Conservation (phyloP, 2,797 vertebrate species). For the Schizopygopsis pylzovi region DNA sequence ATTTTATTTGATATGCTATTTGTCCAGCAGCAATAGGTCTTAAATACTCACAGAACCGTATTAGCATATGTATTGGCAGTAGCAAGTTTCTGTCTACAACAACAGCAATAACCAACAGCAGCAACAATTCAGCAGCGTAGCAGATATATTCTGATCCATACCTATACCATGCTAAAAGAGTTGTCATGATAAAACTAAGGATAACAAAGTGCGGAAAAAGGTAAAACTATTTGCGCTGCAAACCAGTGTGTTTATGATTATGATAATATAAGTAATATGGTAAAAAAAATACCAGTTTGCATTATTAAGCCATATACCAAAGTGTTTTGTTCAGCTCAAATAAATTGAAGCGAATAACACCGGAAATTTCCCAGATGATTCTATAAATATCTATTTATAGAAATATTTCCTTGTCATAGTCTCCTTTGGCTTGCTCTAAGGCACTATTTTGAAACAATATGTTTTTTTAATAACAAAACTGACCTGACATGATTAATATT, state of each 20-base stretch:
- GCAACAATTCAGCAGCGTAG: too few species aligned
- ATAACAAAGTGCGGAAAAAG: not conserved
- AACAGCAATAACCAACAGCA: not conserved
- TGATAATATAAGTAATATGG: not conserved
- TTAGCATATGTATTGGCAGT: not conserved
- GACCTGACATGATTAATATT: slow-evolving; percentile 1
- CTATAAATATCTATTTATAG: too few species aligned
- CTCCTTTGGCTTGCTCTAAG: not conserved
- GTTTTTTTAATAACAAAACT: not conserved
- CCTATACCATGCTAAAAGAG: too few species aligned
- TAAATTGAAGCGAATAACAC: not conserved
- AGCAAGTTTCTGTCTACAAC: not conserved
- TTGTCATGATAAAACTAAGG: not conserved
- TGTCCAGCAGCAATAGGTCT: not conserved
- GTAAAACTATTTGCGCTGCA: not conserved
- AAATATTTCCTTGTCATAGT: too few species aligned
- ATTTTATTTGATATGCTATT: not conserved
- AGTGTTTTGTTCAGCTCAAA: not conserved
- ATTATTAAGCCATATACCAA: not conserved
- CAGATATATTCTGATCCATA: too few species aligned
- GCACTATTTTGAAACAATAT: not conserved
- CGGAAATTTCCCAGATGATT: too few species aligned
- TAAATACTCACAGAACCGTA: not conserved
- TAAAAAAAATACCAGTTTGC: not conserved
- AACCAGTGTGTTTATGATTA: not conserved